These are phyloP conservation scores for Hydra vulgaris DNA, from an alignment of 30 jellyfish, hydroid and myxozoan species.

Conservation along the genomic window DNA sequence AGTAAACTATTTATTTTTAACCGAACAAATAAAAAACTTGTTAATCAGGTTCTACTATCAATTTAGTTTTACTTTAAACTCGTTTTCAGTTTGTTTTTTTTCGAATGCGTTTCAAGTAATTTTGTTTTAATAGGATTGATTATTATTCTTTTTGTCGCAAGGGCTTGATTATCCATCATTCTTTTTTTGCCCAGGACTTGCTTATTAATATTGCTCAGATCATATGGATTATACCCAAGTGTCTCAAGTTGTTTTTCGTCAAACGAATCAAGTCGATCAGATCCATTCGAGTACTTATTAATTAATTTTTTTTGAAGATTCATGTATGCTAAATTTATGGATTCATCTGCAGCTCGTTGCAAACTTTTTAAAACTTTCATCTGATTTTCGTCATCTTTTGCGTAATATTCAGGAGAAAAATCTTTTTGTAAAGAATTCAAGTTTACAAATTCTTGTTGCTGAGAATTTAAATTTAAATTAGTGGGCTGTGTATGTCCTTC, in stretches of 20 bases:
- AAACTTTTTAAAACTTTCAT: not conserved
- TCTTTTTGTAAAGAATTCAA: not conserved
- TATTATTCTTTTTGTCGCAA: too few relatives aligned
- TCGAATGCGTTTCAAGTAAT: too few relatives aligned
- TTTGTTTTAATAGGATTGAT: too few relatives aligned
- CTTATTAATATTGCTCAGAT: conserved; percentile 4
- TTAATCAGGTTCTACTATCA: too few relatives aligned
- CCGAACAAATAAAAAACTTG: too few relatives aligned
- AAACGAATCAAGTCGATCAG: conserved; percentile 5
- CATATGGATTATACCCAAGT: conserved; percentile 16
- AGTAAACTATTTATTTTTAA: too few relatives aligned
- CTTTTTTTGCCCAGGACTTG: conserved; percentile 23
- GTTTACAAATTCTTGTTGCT: not conserved
- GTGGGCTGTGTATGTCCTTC: not conserved
- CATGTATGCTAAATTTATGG: not conserved
- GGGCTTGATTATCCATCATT: not conserved
- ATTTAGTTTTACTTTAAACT: too few relatives aligned
- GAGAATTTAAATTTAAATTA: not conserved
- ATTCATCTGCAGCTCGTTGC: not conserved
- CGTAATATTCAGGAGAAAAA: conserved; percentile 1
- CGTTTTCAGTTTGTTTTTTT: too few relatives aligned
- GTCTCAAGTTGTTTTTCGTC: not conserved
- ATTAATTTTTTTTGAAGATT: not conserved
- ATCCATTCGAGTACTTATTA: not conserved
- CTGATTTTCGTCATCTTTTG: not conserved